Percentiles rank a stretch among this genome's conserved stretches.
phyloP scores from a whole-genome alignment of 2,797 vertebrate species.

The Parauchenoglanis punctatus region DNA sequence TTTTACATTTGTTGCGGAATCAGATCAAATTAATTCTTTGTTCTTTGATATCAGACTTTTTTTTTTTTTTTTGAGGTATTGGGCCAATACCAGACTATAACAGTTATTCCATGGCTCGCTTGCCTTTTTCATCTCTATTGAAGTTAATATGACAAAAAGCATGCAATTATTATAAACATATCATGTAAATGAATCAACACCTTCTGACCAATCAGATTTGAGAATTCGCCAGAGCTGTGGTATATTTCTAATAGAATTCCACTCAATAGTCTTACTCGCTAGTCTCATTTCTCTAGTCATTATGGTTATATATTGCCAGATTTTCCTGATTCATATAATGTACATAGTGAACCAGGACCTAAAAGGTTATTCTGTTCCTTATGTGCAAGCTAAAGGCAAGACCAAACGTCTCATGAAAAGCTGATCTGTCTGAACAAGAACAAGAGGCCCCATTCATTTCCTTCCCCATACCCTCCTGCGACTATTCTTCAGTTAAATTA shows the following conservation, averaged over 20 bases:
- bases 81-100: not conserved
- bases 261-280: not conserved
- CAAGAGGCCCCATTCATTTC: constrained; percentile 62
- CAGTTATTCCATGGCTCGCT: not conserved
- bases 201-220: not conserved
- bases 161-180: not conserved
- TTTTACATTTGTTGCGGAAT: not conserved
- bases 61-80: not conserved
- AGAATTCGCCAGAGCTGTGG: not conserved
- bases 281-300: not conserved
- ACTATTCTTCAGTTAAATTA: constrained; percentile 55
- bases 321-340: not conserved
- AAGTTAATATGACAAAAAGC: not conserved
- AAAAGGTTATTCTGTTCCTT: not conserved
- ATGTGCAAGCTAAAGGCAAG: constrained; percentile 14
- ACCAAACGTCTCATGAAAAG: constrained; percentile 56
- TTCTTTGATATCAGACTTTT: not conserved
- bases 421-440: constrained; percentile 54
- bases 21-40: not conserved
- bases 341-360: not conserved
- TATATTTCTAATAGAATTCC: not conserved
- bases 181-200: not conserved
- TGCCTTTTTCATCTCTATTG: not conserved
- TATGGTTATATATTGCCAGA: not conserved
- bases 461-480: constrained; percentile 47